Evolutionary conservation across 1,140 invertebrate genomes (phyloP).

Genomic region (Plectrocnemia conspersa): DNA sequence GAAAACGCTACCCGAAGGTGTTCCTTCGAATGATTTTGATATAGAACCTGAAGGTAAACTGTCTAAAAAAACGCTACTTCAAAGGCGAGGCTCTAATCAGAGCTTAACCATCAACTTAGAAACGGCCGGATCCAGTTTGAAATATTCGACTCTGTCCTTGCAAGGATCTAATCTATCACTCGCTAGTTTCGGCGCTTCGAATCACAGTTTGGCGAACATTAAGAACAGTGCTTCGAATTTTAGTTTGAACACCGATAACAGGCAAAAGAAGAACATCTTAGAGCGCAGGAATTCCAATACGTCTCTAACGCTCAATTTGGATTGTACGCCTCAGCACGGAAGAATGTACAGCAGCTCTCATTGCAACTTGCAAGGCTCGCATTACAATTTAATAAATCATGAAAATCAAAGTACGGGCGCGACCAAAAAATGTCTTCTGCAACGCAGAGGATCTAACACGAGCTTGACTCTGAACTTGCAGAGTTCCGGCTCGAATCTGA

Average conservation of each 20-base stretch:
- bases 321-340: constrained; percentile 31
- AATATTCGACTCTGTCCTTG: constrained; percentile 36
- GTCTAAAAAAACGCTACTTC: constrained; percentile 42
- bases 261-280: constrained; percentile 59
- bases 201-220: constrained; percentile 46
- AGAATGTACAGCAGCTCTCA: constrained; percentile 23
- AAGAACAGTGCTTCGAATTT: constrained; percentile 49
- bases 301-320: constrained; percentile 66
- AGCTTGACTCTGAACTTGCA: constrained; percentile 68
- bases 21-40: constrained; percentile 60
- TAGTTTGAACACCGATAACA: constrained; percentile 45
- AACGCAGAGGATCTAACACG: constrained; percentile 83
- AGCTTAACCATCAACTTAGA: constrained; percentile 37
- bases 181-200: constrained; percentile 46
- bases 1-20: constrained; percentile 62
- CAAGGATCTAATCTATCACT: constrained; percentile 49
- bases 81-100: constrained; percentile 40
- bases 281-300: constrained; percentile 81
- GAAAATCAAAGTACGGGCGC: constrained; percentile 37
- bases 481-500: constrained; percentile 48
- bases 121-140: constrained; percentile 25
- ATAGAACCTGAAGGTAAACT: constrained; percentile 44
- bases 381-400: constrained; percentile 34
- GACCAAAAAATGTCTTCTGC: constrained; percentile 64
- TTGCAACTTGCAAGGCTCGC: constrained; percentile 33